Conservation (phyloP, 92 coral and sea anemone genomes). For the Isaurus tuberculatus region DNA sequence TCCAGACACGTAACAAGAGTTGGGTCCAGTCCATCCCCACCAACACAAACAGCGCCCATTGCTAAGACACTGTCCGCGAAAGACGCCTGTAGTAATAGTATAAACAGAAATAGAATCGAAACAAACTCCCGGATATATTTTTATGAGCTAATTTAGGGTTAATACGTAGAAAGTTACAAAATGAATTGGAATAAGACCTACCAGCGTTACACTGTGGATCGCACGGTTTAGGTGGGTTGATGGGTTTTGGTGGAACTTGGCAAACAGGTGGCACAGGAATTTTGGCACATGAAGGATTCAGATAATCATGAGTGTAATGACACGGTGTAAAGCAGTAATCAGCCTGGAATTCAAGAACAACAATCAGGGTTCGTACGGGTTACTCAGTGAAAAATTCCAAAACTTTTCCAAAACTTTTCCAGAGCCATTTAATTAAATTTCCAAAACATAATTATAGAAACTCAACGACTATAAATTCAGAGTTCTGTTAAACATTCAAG, state of each 20-base stretch:
- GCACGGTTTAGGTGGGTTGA: slow-evolving; percentile 69
- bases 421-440: no score
- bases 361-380: no score
- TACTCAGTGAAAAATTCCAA: no score
- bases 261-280: slow-evolving; percentile 38
- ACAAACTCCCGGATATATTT: no score
- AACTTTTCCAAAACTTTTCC: no score
- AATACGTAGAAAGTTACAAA: no score
- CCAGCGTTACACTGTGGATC: slow-evolving; percentile 84
- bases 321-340: slow-evolving; percentile 76
- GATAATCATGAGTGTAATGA: background rate
- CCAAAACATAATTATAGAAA: no score
- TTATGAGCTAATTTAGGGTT: no score
- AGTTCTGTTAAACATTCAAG: no score
- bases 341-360: slow-evolving; percentile 62
- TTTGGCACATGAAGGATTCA: slow-evolving; percentile 65
- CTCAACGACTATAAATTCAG: no score
- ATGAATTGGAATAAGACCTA: slow-evolving; percentile 17
- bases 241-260: slow-evolving; percentile 24
- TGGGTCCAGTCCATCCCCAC: slow-evolving; percentile 46
- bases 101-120: background rate
- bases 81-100: background rate
- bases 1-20: slow-evolving; percentile 34
- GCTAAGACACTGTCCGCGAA: slow-evolving; percentile 25
- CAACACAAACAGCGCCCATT: slow-evolving; percentile 42